Percentiles rank a stretch among this genome's conserved stretches.
These are phyloP conservation scores for Sepiola atlantica DNA, from an alignment of 2,888 invertebrate species.

Conservation along the genomic window DNA sequence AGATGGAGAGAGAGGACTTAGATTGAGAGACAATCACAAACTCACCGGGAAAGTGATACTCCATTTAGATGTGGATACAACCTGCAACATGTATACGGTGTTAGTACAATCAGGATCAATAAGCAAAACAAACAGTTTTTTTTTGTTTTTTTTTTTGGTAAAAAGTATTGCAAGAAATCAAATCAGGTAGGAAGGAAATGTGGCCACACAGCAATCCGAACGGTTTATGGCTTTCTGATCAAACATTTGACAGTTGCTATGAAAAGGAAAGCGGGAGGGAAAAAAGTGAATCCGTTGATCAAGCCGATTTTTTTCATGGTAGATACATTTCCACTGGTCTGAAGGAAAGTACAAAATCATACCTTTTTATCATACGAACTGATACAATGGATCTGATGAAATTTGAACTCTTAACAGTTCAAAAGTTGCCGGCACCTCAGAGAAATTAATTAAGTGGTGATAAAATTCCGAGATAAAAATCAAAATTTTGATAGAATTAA, in stretches of 20 bases:
- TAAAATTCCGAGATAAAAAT: too few relatives aligned
- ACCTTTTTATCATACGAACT: too few relatives aligned
- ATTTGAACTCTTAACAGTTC: too few relatives aligned
- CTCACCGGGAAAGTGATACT: slow-evolving; percentile 47
- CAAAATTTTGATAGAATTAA: too few relatives aligned
- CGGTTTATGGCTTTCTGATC: not conserved
- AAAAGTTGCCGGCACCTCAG: too few relatives aligned
- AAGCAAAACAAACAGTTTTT: slow-evolving; percentile 45
- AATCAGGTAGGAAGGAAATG: not conserved
- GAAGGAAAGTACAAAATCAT: too few relatives aligned
- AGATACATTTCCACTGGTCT: too few relatives aligned
- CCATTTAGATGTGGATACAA: slow-evolving; percentile 47
- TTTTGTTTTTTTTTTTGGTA: not conserved
- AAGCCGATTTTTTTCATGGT: not conserved
- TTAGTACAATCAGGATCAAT: slow-evolving; percentile 45
- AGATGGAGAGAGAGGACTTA: slow-evolving; percentile 42
- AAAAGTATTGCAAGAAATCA: not conserved
- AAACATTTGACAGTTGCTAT: slow-evolving; percentile 14
- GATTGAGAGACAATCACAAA: slow-evolving; percentile 42
- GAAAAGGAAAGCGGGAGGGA: not conserved
- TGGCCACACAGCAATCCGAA: not conserved
- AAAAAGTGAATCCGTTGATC: not conserved
- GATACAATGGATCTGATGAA: too few relatives aligned
- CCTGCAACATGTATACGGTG: slow-evolving; percentile 47
- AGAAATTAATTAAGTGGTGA: too few relatives aligned